Evolutionary conservation across 2,797 vertebrate species (phyloP).

Genomic region (Cynopterus sphinx): DNA sequence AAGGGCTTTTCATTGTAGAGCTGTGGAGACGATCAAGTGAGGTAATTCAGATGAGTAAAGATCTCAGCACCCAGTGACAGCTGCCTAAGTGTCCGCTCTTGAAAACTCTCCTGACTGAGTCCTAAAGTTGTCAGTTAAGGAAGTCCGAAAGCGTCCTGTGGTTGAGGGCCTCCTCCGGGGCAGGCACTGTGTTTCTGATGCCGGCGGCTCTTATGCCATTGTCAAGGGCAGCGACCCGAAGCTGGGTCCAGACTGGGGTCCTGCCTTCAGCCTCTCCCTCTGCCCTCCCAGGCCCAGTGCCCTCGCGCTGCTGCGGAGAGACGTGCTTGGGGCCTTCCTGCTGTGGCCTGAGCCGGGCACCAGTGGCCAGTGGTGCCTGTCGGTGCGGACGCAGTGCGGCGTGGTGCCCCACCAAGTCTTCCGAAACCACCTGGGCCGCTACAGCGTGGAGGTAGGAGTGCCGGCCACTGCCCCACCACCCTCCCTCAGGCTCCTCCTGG

Average conservation of each 20-base stretch:
- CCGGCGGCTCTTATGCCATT: not conserved
- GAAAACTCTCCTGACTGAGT: not conserved
- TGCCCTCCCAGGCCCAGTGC: constrained; percentile 86
- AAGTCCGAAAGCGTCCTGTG: not conserved
- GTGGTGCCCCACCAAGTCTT: constrained; percentile 87
- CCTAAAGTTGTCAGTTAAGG: not conserved
- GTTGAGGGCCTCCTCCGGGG: not conserved
- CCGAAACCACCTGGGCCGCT: constrained; percentile 87
- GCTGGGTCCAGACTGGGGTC: fast-evolving
- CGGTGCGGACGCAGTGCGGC: constrained; percentile 89
- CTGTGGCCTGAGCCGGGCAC: constrained; percentile 89
- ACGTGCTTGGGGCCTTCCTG: constrained; percentile 93
- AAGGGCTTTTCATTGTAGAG: not conserved
- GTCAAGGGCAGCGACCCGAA: not conserved
- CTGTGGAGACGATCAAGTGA: not conserved
- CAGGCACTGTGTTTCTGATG: not conserved
- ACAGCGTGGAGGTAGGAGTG: constrained; percentile 90
- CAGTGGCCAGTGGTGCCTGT: constrained; percentile 87
- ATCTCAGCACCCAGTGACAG: not conserved
- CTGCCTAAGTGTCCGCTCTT: not conserved
- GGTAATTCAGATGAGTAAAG: not conserved
- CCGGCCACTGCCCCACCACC: fast-evolving
- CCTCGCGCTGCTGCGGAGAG: constrained; percentile 89
- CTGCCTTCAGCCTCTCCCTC: fast-evolving
- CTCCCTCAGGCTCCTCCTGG: fast-evolving